phyloP scores from a whole-genome alignment of 2,113 vertebrate species.

The Amphilophus citrinellus region DNA sequence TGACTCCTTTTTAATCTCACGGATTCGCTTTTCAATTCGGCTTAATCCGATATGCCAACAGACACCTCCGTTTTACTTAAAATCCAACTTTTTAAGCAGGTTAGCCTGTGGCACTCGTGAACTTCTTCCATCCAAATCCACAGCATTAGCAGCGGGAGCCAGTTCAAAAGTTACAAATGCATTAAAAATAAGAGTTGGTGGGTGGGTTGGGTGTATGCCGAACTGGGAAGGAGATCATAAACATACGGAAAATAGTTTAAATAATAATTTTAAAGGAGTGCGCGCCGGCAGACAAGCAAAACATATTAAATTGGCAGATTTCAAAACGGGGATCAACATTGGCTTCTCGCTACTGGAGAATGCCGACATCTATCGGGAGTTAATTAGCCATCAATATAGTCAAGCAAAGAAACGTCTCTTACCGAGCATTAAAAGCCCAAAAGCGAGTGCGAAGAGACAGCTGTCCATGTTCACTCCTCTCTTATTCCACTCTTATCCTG shows the following conservation, averaged over 20 bases:
- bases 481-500: not conserved
- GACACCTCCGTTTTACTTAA: not conserved
- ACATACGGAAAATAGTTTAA: fast-evolving
- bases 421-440: slow-evolving; percentile 57
- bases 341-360: not conserved
- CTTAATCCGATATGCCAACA: fast-evolving
- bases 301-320: not conserved
- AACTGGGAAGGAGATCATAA: fast-evolving
- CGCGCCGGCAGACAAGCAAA: fast-evolving
- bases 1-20: fast-evolving
- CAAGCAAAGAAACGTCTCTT: slow-evolving; percentile 45
- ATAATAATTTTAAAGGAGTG: fast-evolving
- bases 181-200: fast-evolving
- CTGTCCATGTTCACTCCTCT: slow-evolving; percentile 33
- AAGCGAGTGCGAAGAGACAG: not conserved
- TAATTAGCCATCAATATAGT: slow-evolving; percentile 47
- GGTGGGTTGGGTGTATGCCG: not conserved
- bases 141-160: not conserved
- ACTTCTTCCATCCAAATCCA: not conserved
- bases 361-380: slow-evolving; percentile 25
- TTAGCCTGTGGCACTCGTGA: not conserved
- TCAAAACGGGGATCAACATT: not conserved
- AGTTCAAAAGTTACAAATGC: not conserved
- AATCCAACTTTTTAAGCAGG: not conserved
- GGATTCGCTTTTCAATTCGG: not conserved